Evolutionary conservation across 2,797 vertebrate genomes (phyloP), one percentile per base, ranked within the genome.

Genomic region (Psittacula echo): DNA sequence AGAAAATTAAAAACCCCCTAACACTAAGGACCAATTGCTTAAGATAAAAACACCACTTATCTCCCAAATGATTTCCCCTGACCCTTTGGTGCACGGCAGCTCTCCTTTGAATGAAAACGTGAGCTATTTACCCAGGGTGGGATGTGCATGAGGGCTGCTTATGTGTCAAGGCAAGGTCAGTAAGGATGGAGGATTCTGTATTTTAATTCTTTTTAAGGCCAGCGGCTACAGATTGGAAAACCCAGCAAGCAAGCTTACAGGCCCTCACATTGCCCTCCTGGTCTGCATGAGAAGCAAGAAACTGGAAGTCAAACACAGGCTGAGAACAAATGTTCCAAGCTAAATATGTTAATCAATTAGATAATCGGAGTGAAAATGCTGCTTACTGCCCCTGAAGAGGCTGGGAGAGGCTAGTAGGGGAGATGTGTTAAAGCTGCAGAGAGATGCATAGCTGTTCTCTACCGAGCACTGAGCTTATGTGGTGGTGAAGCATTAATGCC

Each of bases 91-190:
- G 62, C 47, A 54, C 0, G 24, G 88, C 81, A 41, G 56, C 34
- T 94, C 85, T 90, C 54, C 68, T 78, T 70, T 32, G 78, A 90
- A 85, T 77, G 79, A 95, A 95, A 93, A 71, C 0, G 4, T 39
- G 39, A 90, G 41, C 64, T 94, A 44, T 96, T 96, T 96, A 92
- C 95, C 41, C 58, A 97, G 68, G 95, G 94, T 92, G 95, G 91
- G 91, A 96, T 95, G 90, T 90, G 73, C 87, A 77, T 16, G 71
- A 93, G n/a, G 64, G 78, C 81, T 51, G 37, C 76, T 89, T 37
- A 65, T 93, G 90, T 93, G 91, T 87, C 89, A 93, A 94, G 90
- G 53, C 72, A 94, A 96, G 89, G 90, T 93, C 89, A 92, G 86
- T 39, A 85, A 90, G 75, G 84, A 87, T 50, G 84, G 23, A 34